Evolutionary conservation across 2,797 vertebrate species (phyloP).

Genomic region (Thalassophryne amazonica): DNA sequence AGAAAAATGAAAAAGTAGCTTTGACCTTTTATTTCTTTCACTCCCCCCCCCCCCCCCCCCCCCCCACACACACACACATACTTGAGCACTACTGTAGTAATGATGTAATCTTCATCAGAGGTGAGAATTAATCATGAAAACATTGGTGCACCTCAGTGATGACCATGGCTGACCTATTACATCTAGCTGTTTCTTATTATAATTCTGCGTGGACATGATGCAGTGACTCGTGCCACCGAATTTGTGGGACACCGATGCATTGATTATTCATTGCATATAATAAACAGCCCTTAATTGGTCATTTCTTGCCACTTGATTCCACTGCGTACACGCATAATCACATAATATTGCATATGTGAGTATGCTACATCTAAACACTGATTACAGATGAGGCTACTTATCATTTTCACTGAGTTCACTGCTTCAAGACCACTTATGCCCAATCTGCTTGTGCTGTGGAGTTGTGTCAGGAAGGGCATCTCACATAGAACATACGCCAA

Average conservation of each 20-base stretch:
- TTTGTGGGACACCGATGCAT: conserved; percentile 61
- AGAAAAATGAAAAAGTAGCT: conserved; percentile 27
- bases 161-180: conserved; percentile 51
- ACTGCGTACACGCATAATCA: conserved; percentile 39
- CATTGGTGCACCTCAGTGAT: conserved; percentile 19
- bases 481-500: no score
- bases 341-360: conserved; percentile 45
- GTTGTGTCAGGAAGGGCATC: no score
- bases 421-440: no score
- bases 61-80: not conserved
- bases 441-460: no score
- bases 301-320: conserved; percentile 58
- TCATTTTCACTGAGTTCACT: not conserved
- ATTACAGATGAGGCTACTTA: conserved; percentile 22
- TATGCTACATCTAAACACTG: conserved; percentile 25
- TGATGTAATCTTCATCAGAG: conserved; percentile 10
- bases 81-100: not conserved
- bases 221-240: conserved; percentile 64
- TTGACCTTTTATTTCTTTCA: conserved; percentile 36
- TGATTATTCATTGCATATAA: conserved; percentile 65
- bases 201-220: conserved; percentile 61
- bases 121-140: conserved; percentile 33
- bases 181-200: conserved; percentile 42
- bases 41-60: no score
- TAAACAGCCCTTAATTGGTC: conserved; percentile 61